phyloP scores from a whole-genome alignment of 2,113 vertebrate genomes.

The Saccopteryx bilineata region DNA sequence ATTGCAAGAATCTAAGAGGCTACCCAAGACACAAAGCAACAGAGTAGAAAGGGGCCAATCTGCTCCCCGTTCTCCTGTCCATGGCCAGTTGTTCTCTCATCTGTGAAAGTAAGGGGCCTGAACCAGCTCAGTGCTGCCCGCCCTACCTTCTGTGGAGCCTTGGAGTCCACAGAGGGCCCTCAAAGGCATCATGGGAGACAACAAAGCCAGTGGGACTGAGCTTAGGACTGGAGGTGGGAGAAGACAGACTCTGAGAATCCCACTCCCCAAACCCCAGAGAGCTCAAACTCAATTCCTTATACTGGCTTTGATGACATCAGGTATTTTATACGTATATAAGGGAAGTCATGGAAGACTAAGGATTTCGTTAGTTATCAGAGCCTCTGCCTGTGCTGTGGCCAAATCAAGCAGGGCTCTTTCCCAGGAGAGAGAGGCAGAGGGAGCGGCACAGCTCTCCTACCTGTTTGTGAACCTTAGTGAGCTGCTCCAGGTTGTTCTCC shows the following conservation, averaged over 20 bases:
- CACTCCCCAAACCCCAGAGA: neutral
- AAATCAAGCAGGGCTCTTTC: rapidly evolving
- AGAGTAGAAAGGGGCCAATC: neutral
- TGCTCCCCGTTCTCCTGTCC: neutral
- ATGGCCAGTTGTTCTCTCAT: neutral
- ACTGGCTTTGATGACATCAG: neutral
- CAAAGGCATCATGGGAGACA: neutral
- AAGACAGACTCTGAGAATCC: neutral
- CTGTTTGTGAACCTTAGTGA: constrained; percentile 98
- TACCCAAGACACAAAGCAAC: neutral
- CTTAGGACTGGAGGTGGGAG: neutral
- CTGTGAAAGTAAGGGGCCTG: neutral
- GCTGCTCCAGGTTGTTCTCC: constrained; percentile 97
- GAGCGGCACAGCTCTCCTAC: constrained; percentile 83
- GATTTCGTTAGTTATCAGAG: neutral
- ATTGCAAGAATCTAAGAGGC: rapidly evolving
- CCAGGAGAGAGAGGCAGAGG: neutral
- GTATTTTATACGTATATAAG: neutral
- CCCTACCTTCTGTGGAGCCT: neutral
- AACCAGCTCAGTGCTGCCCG: too few species aligned
- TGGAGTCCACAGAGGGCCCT: neutral
- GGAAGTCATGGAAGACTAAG: neutral
- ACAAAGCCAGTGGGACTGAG: rapidly evolving
- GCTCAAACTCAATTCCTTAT: neutral
- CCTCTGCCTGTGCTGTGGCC: rapidly evolving